Percentiles rank a stretch among this genome's conserved stretches.
Evolutionary conservation across 2,113 vertebrate genomes (phyloP).

Genomic region (Corythaixoides concolor): DNA sequence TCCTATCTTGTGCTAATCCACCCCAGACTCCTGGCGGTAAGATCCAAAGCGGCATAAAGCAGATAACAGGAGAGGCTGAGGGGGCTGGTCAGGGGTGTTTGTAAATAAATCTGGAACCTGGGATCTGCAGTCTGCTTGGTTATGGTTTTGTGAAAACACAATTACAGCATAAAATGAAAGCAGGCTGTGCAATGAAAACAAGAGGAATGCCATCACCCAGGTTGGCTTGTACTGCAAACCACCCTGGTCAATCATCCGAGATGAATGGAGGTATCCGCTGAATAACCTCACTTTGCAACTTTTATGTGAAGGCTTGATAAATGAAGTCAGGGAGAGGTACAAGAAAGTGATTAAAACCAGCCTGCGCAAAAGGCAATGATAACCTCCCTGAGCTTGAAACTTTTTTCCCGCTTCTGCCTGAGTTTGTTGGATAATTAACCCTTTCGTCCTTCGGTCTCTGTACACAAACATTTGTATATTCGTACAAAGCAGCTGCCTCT

Average conservation of each 20-base stretch:
- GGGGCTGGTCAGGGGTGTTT: conserved; percentile 40
- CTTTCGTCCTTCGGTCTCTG: conserved; percentile 25
- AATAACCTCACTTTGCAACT: conserved; percentile 77
- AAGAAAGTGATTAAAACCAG: conserved; percentile 83
- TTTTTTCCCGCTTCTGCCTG: conserved; percentile 39
- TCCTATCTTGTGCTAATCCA: conserved; percentile 47
- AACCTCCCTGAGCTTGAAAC: conserved; percentile 63
- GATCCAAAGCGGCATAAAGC: conserved; percentile 40
- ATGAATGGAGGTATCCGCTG: conserved; percentile 73
- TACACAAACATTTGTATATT: conserved; percentile 46
- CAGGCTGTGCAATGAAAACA: conserved; percentile 50
- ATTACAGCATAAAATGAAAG: conserved; percentile 67
- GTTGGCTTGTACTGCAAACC: conserved; percentile 64
- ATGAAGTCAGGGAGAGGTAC: conserved; percentile 75
- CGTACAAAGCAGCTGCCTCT: not conserved
- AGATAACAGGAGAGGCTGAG: conserved; percentile 32
- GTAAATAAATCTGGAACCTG: conserved; percentile 63
- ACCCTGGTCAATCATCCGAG: conserved; percentile 64
- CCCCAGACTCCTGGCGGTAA: conserved; percentile 23
- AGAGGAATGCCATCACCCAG: conserved; percentile 60
- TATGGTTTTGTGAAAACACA: conserved; percentile 52
- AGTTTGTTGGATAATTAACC: conserved; percentile 66
- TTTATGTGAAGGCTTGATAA: conserved; percentile 80
- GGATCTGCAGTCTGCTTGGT: conserved; percentile 41
- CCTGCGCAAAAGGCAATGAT: conserved; percentile 66